Conservation (phyloP, 2,113 vertebrate genomes). For the Festucalex cinctus region DNA sequence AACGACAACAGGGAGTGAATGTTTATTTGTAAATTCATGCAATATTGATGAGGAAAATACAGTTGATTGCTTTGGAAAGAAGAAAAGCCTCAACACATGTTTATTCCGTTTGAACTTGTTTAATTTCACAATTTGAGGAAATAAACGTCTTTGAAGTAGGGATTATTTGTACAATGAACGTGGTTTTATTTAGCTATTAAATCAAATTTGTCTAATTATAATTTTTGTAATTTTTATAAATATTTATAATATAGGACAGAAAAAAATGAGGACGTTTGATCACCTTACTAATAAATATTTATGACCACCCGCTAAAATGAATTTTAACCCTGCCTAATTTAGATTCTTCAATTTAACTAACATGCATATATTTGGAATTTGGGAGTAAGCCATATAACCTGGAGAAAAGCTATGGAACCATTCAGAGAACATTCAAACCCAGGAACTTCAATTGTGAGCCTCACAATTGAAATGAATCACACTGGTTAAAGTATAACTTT, state of each 20-base stretch:
- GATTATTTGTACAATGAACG: neutral
- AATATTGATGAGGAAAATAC: constrained; percentile 11
- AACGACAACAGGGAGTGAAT: neutral
- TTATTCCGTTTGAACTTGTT: constrained; percentile 4
- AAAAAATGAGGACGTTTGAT: too few species aligned
- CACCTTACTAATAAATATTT: too few species aligned
- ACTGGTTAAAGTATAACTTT: constrained; percentile 8
- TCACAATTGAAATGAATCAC: neutral
- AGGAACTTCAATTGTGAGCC: too few species aligned
- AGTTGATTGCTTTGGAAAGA: neutral
- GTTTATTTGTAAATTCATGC: neutral
- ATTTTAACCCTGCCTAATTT: too few species aligned
- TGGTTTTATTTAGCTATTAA: neutral
- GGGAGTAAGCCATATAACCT: too few species aligned
- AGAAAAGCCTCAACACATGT: constrained; percentile 6
- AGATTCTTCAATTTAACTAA: too few species aligned
- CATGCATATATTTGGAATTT: too few species aligned
- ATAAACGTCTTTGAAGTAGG: neutral
- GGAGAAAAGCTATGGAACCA: too few species aligned
- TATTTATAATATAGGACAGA: too few species aligned
- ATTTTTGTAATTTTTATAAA: constrained; percentile 7
- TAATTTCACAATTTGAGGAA: neutral
- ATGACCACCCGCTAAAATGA: too few species aligned
- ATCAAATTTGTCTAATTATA: neutral
- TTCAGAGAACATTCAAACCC: too few species aligned